A percentile compares a stretch with the other conserved stretches of the same genome.
Evolutionary conservation across 30 jellyfish, hydroid and myxozoan genomes (phyloP).

Genomic region (Aurelia sp.): DNA sequence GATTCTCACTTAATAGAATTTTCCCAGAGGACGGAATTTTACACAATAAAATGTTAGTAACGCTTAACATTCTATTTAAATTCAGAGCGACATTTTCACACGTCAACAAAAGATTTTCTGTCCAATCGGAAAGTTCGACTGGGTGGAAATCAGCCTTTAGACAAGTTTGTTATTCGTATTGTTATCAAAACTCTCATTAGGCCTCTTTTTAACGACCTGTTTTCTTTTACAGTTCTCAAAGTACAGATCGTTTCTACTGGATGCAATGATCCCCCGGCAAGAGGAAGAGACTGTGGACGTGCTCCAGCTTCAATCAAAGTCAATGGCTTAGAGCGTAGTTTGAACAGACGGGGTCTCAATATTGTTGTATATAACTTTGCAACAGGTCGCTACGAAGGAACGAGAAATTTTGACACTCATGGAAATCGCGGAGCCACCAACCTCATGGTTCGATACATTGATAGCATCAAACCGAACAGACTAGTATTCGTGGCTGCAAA

Average conservation of each 20-base stretch:
- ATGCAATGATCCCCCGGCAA: conserved; percentile 54
- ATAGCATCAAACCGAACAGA: conserved; percentile 35
- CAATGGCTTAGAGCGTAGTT: conserved; percentile 62
- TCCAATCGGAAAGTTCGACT: too few relatives aligned
- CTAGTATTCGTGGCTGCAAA: conserved; percentile 49
- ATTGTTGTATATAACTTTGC: conserved; percentile 35
- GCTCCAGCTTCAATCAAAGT: conserved; percentile 60
- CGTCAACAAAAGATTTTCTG: too few relatives aligned
- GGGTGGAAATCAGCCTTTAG: too few relatives aligned
- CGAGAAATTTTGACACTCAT: conserved; percentile 33
- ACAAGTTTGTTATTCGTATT: too few relatives aligned
- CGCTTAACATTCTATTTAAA: too few relatives aligned
- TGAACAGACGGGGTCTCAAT: conserved; percentile 63
- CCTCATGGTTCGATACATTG: conserved; percentile 33
- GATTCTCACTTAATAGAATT: too few relatives aligned
- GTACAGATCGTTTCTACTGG: conserved; percentile 45
- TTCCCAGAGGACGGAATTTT: too few relatives aligned
- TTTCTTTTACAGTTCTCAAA: conserved; percentile 23
- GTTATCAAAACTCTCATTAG: too few relatives aligned
- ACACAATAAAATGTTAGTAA: too few relatives aligned
- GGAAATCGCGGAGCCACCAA: conserved; percentile 32
- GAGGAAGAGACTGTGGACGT: conserved; percentile 30
- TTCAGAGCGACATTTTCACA: too few relatives aligned
- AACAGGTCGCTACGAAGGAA: conserved; percentile 27
- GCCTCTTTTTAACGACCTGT: too few relatives aligned